These are phyloP conservation scores for Chymomyza procnemis DNA, from an alignment of 2,888 invertebrate species.

Conservation along the genomic window DNA sequence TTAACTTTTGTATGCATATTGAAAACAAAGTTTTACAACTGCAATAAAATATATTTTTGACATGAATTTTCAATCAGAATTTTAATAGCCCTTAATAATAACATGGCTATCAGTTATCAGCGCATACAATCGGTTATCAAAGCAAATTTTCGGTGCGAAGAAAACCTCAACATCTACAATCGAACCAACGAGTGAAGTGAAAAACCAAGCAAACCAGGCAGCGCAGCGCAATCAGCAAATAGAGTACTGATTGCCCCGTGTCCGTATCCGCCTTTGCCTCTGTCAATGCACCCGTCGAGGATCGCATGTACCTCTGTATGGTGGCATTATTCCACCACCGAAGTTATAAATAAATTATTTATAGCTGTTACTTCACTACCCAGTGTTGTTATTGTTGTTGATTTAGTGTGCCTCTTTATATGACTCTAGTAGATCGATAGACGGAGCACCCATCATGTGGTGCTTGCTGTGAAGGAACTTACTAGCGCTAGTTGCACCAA, in stretches of 20 bases:
- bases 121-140: conserved; percentile 70
- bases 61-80: conserved; percentile 79
- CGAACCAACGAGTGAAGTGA: not conserved
- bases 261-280: conserved; percentile 22
- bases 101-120: conserved; percentile 75
- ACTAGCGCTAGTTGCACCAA: conserved; percentile 31
- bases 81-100: conserved; percentile 77
- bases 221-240: conserved; percentile 36
- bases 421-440: conserved; percentile 49
- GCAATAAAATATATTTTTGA: conserved; percentile 76
- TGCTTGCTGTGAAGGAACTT: not conserved
- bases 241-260: conserved; percentile 38
- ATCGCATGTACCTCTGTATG: conserved; percentile 63
- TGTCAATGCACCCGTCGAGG: not conserved
- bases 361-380: conserved; percentile 60
- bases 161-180: conserved; percentile 18
- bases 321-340: conserved; percentile 70
- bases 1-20: conserved; percentile 20
- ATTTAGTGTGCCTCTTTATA: conserved; percentile 71
- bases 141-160: conserved; percentile 52
- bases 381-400: conserved; percentile 58
- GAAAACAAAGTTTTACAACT: conserved; percentile 65
- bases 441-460: conserved; percentile 22
- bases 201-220: conserved; percentile 9
- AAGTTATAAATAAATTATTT: conserved; percentile 74